Conservation (phyloP, 2,888 invertebrate genomes). For the Baronia brevicornis region DNA sequence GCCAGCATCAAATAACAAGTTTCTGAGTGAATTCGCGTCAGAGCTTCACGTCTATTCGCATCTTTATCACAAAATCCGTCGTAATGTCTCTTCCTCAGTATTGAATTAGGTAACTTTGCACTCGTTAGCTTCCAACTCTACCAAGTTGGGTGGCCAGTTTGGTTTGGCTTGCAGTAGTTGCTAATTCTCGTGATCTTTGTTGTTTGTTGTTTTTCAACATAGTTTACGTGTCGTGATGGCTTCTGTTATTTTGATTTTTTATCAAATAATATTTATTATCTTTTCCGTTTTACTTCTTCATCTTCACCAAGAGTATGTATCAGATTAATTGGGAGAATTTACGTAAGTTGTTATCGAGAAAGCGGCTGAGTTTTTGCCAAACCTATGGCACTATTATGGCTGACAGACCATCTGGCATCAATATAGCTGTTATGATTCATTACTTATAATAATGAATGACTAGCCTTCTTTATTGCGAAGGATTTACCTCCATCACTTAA, state of each 20-base stretch:
- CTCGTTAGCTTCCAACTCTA: conserved; percentile 30
- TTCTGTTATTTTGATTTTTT: neutral
- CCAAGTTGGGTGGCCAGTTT: conserved; percentile 31
- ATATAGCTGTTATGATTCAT: too few relatives aligned
- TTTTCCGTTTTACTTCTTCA: too few relatives aligned
- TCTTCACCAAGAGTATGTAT: too few relatives aligned
- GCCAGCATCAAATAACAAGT: neutral
- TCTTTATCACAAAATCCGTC: conserved; percentile 6
- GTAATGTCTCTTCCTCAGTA: conserved; percentile 19
- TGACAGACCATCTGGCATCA: too few relatives aligned
- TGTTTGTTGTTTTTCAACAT: conserved; percentile 17
- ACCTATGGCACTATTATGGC: too few relatives aligned
- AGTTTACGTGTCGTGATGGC: conserved; percentile 1
- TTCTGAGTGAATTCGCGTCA: conserved; percentile 1
- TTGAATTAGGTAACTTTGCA: conserved; percentile 29
- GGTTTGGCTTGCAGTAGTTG: conserved; percentile 21
- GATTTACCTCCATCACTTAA: too few relatives aligned
- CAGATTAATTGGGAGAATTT: too few relatives aligned
- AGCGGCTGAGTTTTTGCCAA: too few relatives aligned
- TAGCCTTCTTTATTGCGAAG: too few relatives aligned
- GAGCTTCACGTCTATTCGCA: neutral
- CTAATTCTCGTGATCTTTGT: conserved; percentile 18
- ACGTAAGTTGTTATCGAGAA: too few relatives aligned
- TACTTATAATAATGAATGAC: too few relatives aligned
- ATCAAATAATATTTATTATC: too few relatives aligned